A percentile compares a stretch with the other conserved stretches of the same genome.
These are phyloP conservation scores for Drosophila tristis DNA, from an alignment of 1,140 invertebrate genomes.

Conservation along the genomic window DNA sequence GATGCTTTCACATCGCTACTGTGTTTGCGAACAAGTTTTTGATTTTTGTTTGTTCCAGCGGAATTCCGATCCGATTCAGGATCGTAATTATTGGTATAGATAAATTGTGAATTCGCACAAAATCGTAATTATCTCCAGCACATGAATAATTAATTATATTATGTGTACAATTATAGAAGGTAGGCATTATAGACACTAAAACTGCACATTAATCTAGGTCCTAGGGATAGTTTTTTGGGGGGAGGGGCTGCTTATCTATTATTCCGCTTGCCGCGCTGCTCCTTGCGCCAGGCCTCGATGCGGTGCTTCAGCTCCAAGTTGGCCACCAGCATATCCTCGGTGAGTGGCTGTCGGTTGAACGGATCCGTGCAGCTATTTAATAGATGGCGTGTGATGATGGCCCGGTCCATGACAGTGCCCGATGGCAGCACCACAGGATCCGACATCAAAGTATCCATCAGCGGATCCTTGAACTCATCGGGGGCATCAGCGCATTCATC, in stretches of 20 bases:
- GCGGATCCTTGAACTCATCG: slow-evolving; percentile 98
- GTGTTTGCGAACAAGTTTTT: too few relatives aligned
- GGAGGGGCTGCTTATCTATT: slow-evolving; percentile 60
- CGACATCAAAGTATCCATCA: slow-evolving; percentile 99
- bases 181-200: slow-evolving; percentile 69
- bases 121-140: background rate
- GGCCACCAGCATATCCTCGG: slow-evolving; percentile 92
- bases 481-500: slow-evolving; percentile 98
- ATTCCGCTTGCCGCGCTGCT: slow-evolving; percentile 86
- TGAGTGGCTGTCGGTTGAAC: slow-evolving; percentile 97
- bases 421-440: slow-evolving; percentile 97
- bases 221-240: slow-evolving; percentile 35
- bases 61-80: too few relatives aligned
- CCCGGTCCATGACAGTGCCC: slow-evolving; percentile 97
- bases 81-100: background rate
- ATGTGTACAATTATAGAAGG: slow-evolving; percentile 45
- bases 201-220: slow-evolving; percentile 73
- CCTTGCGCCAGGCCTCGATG: slow-evolving; percentile 91
- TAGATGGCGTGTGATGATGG: slow-evolving; percentile 96
- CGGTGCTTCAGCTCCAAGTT: slow-evolving; percentile 91
- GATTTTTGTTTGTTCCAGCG: too few relatives aligned
- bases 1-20: too few relatives aligned
- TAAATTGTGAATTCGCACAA: slow-evolving; percentile 15
- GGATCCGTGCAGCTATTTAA: slow-evolving; percentile 98
- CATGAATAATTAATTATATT: slow-evolving; percentile 34